A percentile compares a stretch with the other conserved stretches of the same genome.
These are phyloP conservation scores for Centroberyx gerrardi DNA, from an alignment of 2,797 vertebrate genomes.

Conservation along the genomic window DNA sequence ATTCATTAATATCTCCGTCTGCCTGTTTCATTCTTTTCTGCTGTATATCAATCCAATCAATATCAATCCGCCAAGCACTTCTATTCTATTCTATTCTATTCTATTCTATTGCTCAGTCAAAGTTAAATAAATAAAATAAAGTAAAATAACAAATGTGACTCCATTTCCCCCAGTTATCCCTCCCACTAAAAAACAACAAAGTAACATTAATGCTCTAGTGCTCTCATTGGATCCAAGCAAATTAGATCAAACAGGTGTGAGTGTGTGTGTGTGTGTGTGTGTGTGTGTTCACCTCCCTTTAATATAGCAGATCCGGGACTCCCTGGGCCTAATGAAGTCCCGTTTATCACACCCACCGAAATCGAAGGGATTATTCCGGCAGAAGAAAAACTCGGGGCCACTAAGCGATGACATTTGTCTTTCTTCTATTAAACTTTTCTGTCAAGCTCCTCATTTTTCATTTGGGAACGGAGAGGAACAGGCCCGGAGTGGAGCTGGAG, in stretches of 20 bases:
- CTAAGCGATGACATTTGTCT: slow-evolving; percentile 53
- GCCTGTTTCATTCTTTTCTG: too few species aligned
- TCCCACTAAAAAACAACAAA: too few species aligned
- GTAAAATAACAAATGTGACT: too few species aligned
- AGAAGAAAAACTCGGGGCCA: slow-evolving; percentile 23
- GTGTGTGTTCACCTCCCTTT: not conserved
- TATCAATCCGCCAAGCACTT: too few species aligned
- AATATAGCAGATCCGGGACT: slow-evolving; percentile 10
- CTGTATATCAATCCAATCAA: too few species aligned
- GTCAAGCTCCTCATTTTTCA: slow-evolving; percentile 31
- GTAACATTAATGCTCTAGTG: not conserved
- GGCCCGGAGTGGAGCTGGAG: slow-evolving; percentile 15
- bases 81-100: too few species aligned
- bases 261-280: not conserved
- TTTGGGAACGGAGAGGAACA: slow-evolving; percentile 21
- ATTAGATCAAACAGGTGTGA: not conserved
- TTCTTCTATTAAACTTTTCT: slow-evolving; percentile 36
- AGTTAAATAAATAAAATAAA: too few species aligned
- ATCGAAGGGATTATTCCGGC: slow-evolving; percentile 45
- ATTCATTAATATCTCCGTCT: too few species aligned
- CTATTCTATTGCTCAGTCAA: too few species aligned
- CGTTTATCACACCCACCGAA: slow-evolving; percentile 32
- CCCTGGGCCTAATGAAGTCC: slow-evolving; percentile 26
- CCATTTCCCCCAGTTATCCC: too few species aligned
- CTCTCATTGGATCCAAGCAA: not conserved